phyloP scores from a whole-genome alignment of 2,888 invertebrate genomes.

The Zaprionus lineosus region DNA sequence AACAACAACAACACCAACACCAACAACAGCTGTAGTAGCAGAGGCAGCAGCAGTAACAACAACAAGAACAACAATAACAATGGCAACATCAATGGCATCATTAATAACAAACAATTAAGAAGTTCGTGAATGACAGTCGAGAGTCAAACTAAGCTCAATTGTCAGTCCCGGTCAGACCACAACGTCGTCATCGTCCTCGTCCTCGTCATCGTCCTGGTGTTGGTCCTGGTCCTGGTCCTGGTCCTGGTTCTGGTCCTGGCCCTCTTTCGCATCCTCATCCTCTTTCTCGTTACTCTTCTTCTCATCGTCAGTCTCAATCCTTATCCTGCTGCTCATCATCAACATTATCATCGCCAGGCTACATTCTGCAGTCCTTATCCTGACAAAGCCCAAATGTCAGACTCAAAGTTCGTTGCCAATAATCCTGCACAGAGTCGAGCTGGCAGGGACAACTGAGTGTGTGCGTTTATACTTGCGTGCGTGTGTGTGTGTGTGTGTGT shows the following conservation, averaged over 20 bases:
- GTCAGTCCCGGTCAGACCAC: slow-evolving; percentile 16
- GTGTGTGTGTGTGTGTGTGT: too few species aligned
- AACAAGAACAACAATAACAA: slow-evolving; percentile 31
- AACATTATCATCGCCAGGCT: background rate
- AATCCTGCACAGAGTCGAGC: slow-evolving; percentile 27
- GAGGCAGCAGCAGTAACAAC: slow-evolving; percentile 36
- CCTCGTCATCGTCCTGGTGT: slow-evolving; percentile 42
- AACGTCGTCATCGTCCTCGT: slow-evolving; percentile 38
- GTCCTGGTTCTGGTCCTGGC: too few species aligned
- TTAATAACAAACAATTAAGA: slow-evolving; percentile 73
- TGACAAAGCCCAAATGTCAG: slow-evolving; percentile 36
- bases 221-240: too few species aligned
- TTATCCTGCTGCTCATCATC: too few species aligned
- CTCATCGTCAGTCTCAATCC: too few species aligned
- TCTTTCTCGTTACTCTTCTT: too few species aligned
- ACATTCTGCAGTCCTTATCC: slow-evolving; percentile 30
- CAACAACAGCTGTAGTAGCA: too few species aligned
- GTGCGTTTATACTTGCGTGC: too few species aligned
- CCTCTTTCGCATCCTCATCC: too few species aligned
- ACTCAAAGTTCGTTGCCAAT: slow-evolving; percentile 51
- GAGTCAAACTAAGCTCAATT: slow-evolving; percentile 37
- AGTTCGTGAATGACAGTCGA: slow-evolving; percentile 56
- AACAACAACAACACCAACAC: slow-evolving; percentile 15
- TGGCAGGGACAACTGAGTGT: too few species aligned
- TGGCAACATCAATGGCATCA: slow-evolving; percentile 53